phyloP scores from a whole-genome alignment of 2,888 invertebrate genomes.

The Cheilosia urbana region DNA sequence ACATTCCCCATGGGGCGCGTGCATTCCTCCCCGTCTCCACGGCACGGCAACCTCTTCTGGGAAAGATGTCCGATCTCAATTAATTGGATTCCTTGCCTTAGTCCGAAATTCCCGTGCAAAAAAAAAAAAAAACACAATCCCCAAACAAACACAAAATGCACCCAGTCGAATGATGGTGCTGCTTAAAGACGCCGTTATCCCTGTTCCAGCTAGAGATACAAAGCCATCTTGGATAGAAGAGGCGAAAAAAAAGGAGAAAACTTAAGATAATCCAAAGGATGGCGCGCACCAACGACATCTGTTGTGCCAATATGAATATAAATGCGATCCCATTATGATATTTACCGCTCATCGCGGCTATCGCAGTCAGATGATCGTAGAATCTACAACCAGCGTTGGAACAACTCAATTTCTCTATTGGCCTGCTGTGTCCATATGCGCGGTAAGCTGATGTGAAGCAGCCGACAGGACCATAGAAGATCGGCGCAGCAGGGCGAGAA shows the following conservation, averaged over 20 bases:
- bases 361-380: conserved; percentile 67
- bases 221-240: conserved; percentile 40
- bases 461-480: conserved; percentile 6
- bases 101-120: conserved; percentile 33
- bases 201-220: conserved; percentile 40
- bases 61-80: conserved; percentile 68
- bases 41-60: conserved; percentile 38
- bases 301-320: conserved; percentile 76
- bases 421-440: conserved; percentile 53
- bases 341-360: conserved; percentile 73
- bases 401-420: conserved; percentile 71
- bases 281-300: conserved; percentile 73
- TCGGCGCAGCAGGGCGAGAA: conserved; percentile 33
- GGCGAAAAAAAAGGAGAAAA: background rate
- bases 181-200: conserved; percentile 64
- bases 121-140: background rate
- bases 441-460: conserved; percentile 42
- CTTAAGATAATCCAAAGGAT: conserved; percentile 74
- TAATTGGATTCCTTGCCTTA: conserved; percentile 65
- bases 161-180: conserved; percentile 58
- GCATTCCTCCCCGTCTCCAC: conserved; percentile 23
- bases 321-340: conserved; percentile 75
- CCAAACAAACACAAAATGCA: background rate
- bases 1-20: conserved; percentile 54
- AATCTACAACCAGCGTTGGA: conserved; percentile 67